These are phyloP conservation scores for Caenorhabditis latens DNA, from an alignment of 1,140 invertebrate species.

Conservation along the genomic window DNA sequence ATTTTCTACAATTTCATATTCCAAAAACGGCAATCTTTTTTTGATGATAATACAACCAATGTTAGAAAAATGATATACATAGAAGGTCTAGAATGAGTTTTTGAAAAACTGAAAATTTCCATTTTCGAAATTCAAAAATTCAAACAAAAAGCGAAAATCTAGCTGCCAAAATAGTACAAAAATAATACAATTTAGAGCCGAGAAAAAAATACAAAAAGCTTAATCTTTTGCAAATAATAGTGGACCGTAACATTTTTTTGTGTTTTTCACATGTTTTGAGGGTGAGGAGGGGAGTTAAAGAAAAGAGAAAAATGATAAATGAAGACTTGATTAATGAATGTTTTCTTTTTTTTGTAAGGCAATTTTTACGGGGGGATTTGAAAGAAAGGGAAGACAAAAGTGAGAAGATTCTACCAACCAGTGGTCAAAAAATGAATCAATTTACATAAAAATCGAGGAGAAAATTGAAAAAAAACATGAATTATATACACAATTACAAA, in stretches of 20 bases:
- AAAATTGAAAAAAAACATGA: neutral
- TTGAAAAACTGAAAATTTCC: too few species aligned
- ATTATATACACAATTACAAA: neutral
- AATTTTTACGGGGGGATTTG: slow-evolving; percentile 4
- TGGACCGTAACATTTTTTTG: slow-evolving; percentile 9
- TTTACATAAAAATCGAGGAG: neutral
- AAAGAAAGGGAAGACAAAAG: slow-evolving; percentile 14
- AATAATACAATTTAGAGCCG: too few species aligned
- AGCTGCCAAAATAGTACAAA: too few species aligned
- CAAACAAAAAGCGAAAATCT: too few species aligned
- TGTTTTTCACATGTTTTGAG: slow-evolving; percentile 2
- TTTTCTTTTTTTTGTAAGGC: neutral
- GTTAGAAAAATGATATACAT: too few species aligned
- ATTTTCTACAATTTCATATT: too few species aligned
- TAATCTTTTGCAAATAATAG: too few species aligned
- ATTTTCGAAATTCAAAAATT: too few species aligned
- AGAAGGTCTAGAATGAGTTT: too few species aligned
- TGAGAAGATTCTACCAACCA: slow-evolving; percentile 36
- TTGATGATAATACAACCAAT: too few species aligned
- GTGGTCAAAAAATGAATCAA: slow-evolving; percentile 3
- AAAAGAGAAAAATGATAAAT: neutral
- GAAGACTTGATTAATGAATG: slow-evolving; percentile 18
- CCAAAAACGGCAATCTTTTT: too few species aligned
- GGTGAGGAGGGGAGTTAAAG: neutral
- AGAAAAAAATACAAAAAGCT: too few species aligned